Evolutionary conservation across 2,888 invertebrate species (phyloP).

Genomic region (Leptinotarsa rubiginosa): DNA sequence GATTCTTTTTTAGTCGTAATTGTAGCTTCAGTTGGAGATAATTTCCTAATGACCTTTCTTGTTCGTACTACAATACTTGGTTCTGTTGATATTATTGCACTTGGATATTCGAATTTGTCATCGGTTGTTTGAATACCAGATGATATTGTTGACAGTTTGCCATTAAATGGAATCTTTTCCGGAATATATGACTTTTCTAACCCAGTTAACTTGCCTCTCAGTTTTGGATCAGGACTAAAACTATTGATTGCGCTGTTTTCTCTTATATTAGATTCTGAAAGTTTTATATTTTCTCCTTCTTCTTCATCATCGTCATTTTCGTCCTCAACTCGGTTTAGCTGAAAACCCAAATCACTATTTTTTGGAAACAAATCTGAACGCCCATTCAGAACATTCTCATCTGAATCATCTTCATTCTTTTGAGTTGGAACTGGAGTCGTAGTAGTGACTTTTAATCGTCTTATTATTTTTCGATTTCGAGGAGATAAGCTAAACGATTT

Average conservation of each 20-base stretch:
- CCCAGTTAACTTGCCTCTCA: conserved; percentile 38
- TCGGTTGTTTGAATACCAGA: conserved; percentile 11
- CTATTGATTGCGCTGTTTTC: conserved; percentile 62
- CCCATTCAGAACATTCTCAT: background rate
- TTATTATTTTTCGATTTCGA: conserved; percentile 51
- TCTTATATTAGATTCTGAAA: conserved; percentile 65
- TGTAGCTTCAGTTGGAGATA: conserved; percentile 41
- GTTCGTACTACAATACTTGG: conserved; percentile 52
- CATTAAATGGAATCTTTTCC: conserved; percentile 12
- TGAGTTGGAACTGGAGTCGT: conserved; percentile 25
- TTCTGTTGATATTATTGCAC: conserved; percentile 46
- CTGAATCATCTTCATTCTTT: conserved; percentile 35
- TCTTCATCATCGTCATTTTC: conserved; percentile 51
- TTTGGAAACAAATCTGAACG: background rate
- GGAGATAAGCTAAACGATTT: conserved; percentile 4
- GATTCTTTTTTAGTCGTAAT: conserved; percentile 33
- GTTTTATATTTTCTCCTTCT: conserved; percentile 65
- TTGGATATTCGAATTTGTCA: background rate
- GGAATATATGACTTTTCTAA: conserved; percentile 27
- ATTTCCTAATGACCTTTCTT: conserved; percentile 61
- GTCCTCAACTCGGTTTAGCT: conserved; percentile 24
- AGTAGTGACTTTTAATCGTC: conserved; percentile 52
- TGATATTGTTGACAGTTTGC: background rate
- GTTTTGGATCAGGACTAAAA: conserved; percentile 47
- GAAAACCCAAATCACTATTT: conserved; percentile 7